These are phyloP conservation scores for Dasyurus viverrinus DNA, from an alignment of 2,113 vertebrate genomes.

Conservation along the genomic window DNA sequence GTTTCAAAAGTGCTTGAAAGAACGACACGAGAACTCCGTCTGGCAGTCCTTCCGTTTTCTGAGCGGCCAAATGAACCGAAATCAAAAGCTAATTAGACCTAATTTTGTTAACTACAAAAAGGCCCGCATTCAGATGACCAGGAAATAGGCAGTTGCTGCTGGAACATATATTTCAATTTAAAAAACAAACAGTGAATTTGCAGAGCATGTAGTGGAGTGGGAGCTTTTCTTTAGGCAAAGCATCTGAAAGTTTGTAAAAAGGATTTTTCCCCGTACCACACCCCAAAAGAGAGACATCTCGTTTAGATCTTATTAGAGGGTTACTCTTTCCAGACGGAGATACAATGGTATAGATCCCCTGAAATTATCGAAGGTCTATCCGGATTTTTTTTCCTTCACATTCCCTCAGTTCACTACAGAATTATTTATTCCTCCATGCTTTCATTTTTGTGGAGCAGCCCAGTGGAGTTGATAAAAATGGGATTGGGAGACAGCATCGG, in stretches of 20 bases:
- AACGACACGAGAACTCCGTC: neutral
- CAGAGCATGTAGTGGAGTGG: neutral
- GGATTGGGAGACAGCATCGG: neutral
- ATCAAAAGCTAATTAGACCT: slow-evolving; percentile 27
- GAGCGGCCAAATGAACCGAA: slow-evolving; percentile 4
- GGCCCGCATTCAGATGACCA: neutral
- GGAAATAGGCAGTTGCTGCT: neutral
- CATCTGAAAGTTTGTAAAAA: slow-evolving; percentile 23
- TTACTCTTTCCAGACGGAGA: neutral
- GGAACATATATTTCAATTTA: slow-evolving; percentile 31
- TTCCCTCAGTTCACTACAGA: neutral
- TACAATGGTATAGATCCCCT: neutral
- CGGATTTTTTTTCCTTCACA: neutral
- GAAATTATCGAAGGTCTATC: too few species aligned
- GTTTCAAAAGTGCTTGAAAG: slow-evolving; percentile 16
- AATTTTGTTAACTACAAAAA: slow-evolving; percentile 28
- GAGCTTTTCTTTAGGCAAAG: neutral
- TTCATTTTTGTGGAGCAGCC: slow-evolving; percentile 66
- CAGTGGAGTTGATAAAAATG: slow-evolving; percentile 2
- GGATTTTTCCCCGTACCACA: neutral
- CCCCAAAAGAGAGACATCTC: neutral
- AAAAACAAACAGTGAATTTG: slow-evolving; percentile 34
- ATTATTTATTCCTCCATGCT: neutral
- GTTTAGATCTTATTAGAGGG: neutral
- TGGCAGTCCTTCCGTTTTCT: neutral